These are phyloP conservation scores for Lasioglossum zephyrum DNA, from an alignment of 2,888 invertebrate genomes.

Conservation along the genomic window DNA sequence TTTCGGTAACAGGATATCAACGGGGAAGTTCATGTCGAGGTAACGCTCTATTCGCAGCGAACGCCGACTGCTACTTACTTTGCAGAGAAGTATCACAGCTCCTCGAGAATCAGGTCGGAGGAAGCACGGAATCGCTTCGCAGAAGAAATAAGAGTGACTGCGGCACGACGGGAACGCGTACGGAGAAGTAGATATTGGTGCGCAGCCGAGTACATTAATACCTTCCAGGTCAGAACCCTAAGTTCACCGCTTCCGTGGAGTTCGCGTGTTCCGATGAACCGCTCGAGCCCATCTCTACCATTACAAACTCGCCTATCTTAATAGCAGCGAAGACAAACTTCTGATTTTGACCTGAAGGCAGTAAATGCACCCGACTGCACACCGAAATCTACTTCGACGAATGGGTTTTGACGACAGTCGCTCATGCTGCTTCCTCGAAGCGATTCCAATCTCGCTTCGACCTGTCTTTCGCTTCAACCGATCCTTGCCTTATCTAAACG, in stretches of 20 bases:
- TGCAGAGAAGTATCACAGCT: not conserved
- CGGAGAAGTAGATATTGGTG: constrained; percentile 6
- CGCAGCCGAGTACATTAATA: constrained; percentile 15
- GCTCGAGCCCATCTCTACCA: constrained; percentile 9
- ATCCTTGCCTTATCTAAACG: constrained; percentile 11
- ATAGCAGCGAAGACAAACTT: constrained; percentile 11
- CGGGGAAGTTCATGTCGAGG: not conserved
- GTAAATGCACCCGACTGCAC: constrained; percentile 9
- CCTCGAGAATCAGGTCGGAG: not conserved
- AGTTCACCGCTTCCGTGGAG: constrained; percentile 6
- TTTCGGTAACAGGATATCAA: not conserved
- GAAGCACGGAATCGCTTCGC: not conserved
- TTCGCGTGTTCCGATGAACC: constrained; percentile 11
- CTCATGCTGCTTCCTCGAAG: constrained; percentile 2
- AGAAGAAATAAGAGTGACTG: not conserved
- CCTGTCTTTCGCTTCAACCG: constrained; percentile 9
- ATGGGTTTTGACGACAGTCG: constrained; percentile 4
- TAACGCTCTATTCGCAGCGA: not conserved
- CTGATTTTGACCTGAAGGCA: constrained; percentile 14
- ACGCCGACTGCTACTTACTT: not conserved
- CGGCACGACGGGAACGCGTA: not conserved
- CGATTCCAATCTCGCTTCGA: constrained; percentile 12
- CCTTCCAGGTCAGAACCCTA: constrained; percentile 16
- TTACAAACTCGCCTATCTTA: constrained; percentile 11
- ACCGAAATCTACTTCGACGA: constrained; percentile 14